Evolutionary conservation across 2,797 vertebrate species (phyloP), one percentile per base, ranked within the genome.

Genomic region (Bovichtus diacanthus): DNA sequence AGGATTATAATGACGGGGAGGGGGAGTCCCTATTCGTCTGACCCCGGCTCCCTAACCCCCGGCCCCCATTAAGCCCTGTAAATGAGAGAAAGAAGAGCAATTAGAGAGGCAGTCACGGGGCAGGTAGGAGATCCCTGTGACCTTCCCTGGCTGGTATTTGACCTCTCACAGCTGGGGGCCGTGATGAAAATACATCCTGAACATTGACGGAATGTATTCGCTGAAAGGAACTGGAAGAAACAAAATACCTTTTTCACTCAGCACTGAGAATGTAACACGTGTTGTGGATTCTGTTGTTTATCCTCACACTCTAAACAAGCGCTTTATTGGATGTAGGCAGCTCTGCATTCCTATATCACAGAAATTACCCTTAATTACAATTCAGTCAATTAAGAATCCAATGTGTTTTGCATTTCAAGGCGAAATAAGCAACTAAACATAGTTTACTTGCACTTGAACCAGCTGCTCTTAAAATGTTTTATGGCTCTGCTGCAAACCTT

Each of bases 1-100:
- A 56, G 44, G 69, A 85, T 89, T 83, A 84, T 34, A 49, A 71
- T 58, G 59, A 27, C 2, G n/a, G 38, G 16, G 36, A 41, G 75
- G 50, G 50, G 65, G 82, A 67, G 74, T 78, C 54, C 50, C 65
- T 44, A 59, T 80, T 83, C 2, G 2, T 72, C 74, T 92, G 83
- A 88, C 82, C 85, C 59, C 6, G 9, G 50, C 74, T 59, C 59
- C 56, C 62, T 72, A 69, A 82, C 74, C 87, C 74, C 80, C 8
- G 0, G 68, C 65, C 70, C 69, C 85, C 51, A 60, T 87, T 90
- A 87, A 90, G 69, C 78, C 62, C 59, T 78, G 85, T 82, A 89
- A 90, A 91, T 82, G 75, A 91, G 80, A 89, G 82, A 88, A 88
- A 80, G 71, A 86, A 70, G 59, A 83, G 83, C 84, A 92, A 93